These are phyloP conservation scores for Adineta ricciae DNA, from an alignment of 2,888 invertebrate species.

Conservation along the genomic window DNA sequence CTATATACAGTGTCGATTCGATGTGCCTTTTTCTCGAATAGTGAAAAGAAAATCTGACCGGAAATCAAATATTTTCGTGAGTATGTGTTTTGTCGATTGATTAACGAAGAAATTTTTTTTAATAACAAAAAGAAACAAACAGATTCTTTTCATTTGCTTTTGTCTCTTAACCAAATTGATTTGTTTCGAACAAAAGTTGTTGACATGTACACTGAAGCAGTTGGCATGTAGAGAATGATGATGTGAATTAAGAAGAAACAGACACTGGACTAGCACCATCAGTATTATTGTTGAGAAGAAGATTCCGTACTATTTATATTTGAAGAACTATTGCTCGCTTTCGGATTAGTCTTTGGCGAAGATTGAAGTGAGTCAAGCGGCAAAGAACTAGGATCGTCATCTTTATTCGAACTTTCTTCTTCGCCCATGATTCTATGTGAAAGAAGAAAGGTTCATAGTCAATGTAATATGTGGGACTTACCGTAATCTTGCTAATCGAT, in stretches of 20 bases:
- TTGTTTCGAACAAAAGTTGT: not conserved
- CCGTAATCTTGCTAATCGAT: not conserved
- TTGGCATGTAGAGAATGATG: not conserved
- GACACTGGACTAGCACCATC: not conserved
- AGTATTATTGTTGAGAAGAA: not conserved
- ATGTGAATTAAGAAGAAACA: not conserved
- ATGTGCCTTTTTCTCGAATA: not conserved
- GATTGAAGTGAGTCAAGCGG: not conserved
- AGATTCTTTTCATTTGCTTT: not conserved
- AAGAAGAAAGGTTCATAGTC: not conserved
- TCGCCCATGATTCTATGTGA: not conserved
- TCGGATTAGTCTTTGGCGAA: not conserved
- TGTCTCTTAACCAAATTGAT: not conserved
- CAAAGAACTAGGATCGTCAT: not conserved
- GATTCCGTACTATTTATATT: not conserved
- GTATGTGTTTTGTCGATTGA: too few species aligned
- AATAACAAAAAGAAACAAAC: not conserved
- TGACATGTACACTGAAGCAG: not conserved
- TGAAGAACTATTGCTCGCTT: not conserved
- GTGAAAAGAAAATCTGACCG: too few species aligned
- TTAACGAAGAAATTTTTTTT: not conserved
- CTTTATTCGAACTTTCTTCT: not conserved
- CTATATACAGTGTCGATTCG: too few species aligned
- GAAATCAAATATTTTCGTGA: too few species aligned
- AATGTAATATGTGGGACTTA: not conserved